Base-by-base conservation (phyloP, 2,888 invertebrate species). In the Hedya salicella region DNA sequence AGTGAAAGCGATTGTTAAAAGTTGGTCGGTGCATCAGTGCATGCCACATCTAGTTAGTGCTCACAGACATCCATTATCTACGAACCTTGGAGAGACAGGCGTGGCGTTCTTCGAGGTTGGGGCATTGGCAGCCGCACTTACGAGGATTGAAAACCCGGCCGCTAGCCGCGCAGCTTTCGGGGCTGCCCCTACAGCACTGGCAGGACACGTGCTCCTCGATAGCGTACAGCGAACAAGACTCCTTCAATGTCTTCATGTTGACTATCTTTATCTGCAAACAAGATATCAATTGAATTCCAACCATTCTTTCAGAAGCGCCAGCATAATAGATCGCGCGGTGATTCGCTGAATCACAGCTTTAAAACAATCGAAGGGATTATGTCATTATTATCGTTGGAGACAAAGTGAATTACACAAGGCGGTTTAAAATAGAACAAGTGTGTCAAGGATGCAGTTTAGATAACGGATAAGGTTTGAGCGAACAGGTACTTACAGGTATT, bases 111-210 rank as follows among this genome's bases (percentile, higher is more conserved):
- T 86, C 84, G 74, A 78, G 71, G 85, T 91, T 86, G 75, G 91
- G 87, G 79, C 92, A 92, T 80, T 89, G 88, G 78, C 91, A 91
- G 83, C 86, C 75, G 83, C 91, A 92, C 91, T 91, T 92, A 91
- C 91, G 91, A 81, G 89, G 87, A 71, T 88, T 89, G 80, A 80
- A 89, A 70, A 89, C 82, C 71, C 62, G 86, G 84, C 44, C 44
- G 0, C n/a, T 17, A 11, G 83, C 73, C 11, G 75, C 76, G 75
- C 91, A 92, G 65, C 82, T 80, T 39, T 77, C 81, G 0, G 82
- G 76, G 2, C 80, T 72, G 11, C 78, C 75, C 11, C 79, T 74
- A 70, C 91, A 90, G 78, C 91, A 92, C 0, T 85, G 84, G 74
- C 91, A 92, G 40, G 77, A 78, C 61, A 85, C 76, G 76, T 92